phyloP scores from a whole-genome alignment of 2,888 invertebrate species.

The Tethea ocularis region DNA sequence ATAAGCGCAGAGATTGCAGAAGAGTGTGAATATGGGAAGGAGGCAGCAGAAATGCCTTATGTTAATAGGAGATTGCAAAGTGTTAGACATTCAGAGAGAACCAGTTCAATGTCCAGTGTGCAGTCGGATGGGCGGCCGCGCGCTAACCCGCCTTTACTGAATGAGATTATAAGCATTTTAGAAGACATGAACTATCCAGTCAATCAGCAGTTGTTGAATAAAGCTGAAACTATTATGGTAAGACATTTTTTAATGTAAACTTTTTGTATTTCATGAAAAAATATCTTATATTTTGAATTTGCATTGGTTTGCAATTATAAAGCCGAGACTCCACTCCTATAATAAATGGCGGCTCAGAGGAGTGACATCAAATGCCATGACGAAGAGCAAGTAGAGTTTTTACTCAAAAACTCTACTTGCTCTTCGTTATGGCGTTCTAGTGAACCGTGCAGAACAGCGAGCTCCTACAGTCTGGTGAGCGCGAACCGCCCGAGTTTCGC shows the following conservation, averaged over 20 bases:
- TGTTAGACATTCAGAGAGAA: conserved; percentile 56
- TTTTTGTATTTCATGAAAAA: no score
- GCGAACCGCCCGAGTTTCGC: no score
- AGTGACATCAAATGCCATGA: no score
- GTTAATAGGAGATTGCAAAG: conserved; percentile 58
- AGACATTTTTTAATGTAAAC: not conserved
- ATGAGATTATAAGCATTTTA: conserved; percentile 88
- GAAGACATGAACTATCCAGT: conserved; percentile 85
- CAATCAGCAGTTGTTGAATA: conserved; percentile 74
- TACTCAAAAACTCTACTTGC: no score
- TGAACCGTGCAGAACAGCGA: no score
- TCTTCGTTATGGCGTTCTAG: no score
- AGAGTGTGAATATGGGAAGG: conserved; percentile 69
- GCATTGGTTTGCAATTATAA: no score
- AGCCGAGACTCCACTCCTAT: no score
- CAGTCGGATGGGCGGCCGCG: conserved; percentile 79
- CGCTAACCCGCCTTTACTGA: conserved; percentile 87
- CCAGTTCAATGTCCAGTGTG: conserved; percentile 60
- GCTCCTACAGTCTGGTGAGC: no score
- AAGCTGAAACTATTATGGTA: conserved; percentile 76
- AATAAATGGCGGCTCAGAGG: no score
- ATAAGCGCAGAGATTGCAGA: conserved; percentile 62
- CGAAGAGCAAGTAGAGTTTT: no score
- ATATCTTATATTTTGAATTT: no score
- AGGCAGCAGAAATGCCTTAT: conserved; percentile 64